Evolutionary conservation across 2,113 vertebrate species (phyloP), one percentile per base, ranked within the genome.

Genomic region (Morone chrysops): DNA sequence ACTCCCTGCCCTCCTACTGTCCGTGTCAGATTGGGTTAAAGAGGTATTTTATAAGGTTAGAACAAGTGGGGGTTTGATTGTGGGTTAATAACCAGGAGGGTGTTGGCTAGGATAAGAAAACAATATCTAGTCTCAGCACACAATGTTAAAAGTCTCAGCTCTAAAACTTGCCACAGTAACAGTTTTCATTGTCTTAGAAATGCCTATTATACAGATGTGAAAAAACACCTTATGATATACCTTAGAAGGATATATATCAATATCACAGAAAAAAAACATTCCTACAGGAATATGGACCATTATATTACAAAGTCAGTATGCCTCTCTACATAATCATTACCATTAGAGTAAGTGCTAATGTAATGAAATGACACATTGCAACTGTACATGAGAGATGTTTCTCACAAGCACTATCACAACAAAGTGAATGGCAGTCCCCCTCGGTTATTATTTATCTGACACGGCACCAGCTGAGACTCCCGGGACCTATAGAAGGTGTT

Each of bases 401-500:
- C 36, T 59, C 11, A 41, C 38, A 75, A 76, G 60, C 18, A 41
- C 47, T 8, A 71, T 14, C 71, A 80, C 54, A 79, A 73, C 54
- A 84, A 81, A 38, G 38, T 57, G 10, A 36, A 43, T 36, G 11
- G n/a, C 47, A 48, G 16, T 5, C 43, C 22, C 12, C 31, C 6
- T 62, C 7, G 59, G 50, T 17, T 48, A 43, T 47, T 57, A 18
- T 61, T 36, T 36, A 8, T 31, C 40, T 84, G 75, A 71, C 60
- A 54, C 68, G 57, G 12, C 59, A 73, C 25, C 12, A 25, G 13
- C 63, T 41, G 36, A 60, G 67, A 48, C 41, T 41, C 43, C 25
- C 40, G 16, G 22, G 45, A 53, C 50, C 63, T 45, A 40, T 61
- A 78, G 51, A 82, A 62, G 6, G 47, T 81, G 83, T 83, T 81